These are phyloP conservation scores for Accipiter virgatus DNA, from an alignment of 2,113 vertebrate species.

Conservation along the genomic window DNA sequence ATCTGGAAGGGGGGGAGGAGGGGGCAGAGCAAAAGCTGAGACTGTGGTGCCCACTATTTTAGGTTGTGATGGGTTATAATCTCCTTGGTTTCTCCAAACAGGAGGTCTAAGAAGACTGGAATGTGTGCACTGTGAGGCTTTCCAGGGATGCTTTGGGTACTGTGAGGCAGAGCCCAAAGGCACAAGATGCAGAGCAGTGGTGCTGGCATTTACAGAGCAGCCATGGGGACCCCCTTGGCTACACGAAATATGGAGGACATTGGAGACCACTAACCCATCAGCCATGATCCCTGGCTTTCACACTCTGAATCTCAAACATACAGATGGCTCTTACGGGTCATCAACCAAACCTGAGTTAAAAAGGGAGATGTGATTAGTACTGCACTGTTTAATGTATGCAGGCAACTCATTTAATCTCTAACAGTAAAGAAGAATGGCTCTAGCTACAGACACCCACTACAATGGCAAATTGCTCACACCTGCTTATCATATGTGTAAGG, in stretches of 20 bases:
- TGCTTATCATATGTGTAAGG: conserved; percentile 20
- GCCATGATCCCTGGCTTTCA: not conserved
- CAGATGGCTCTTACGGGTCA: not conserved
- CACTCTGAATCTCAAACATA: not conserved
- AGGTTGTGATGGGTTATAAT: not conserved
- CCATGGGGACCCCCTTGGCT: not conserved
- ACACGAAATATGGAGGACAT: not conserved
- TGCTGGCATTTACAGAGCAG: not conserved
- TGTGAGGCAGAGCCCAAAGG: not conserved
- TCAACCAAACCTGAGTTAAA: not conserved
- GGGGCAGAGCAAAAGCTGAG: not conserved
- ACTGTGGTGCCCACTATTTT: not conserved
- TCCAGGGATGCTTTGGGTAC: not conserved
- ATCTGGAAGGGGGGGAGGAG: not conserved
- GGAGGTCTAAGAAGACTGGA: not conserved
- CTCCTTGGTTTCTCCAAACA: not conserved
- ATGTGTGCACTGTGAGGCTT: not conserved
- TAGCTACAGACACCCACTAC: not conserved
- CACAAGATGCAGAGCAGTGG: not conserved
- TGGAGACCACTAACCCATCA: not conserved
- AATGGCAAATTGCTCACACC: conserved; percentile 42
- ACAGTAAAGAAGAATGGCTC: conserved; percentile 38
- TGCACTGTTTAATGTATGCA: not conserved
- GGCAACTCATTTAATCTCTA: not conserved
- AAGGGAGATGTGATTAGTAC: not conserved